Evolutionary conservation across 2,797 vertebrate species (phyloP).

Genomic region (Mus minutoides): DNA sequence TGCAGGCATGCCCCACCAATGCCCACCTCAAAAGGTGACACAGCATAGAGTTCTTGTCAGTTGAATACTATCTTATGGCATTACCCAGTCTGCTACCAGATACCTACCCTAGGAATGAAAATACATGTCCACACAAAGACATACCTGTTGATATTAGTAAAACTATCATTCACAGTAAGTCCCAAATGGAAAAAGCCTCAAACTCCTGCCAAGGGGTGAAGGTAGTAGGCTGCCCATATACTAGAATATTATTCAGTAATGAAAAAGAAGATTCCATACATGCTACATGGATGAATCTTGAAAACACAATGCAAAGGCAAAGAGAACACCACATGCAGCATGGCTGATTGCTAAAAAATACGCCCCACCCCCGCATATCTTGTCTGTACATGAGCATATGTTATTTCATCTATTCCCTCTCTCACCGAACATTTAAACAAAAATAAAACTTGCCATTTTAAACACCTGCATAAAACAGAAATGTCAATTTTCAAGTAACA

Average conservation of each 20-base stretch:
- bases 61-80: not conserved
- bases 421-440: constrained; percentile 10
- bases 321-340: not conserved
- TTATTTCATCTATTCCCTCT: not conserved
- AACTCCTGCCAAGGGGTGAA: too few species aligned
- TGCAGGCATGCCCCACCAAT: not conserved
- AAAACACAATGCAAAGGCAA: not conserved
- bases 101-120: not conserved
- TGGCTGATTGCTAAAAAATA: not conserved
- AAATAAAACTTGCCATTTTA: not conserved
- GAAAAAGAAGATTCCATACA: not conserved
- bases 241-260: not conserved
- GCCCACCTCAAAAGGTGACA: not conserved
- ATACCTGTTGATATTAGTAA: not conserved
- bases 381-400: not conserved
- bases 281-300: accelerated
- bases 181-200: not conserved
- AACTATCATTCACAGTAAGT: not conserved
- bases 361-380: not conserved
- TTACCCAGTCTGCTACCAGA: not conserved
- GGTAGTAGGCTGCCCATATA: not conserved
- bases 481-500: not conserved
- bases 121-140: not conserved
- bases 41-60: constrained; percentile 16
- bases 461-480: not conserved